phyloP scores from a whole-genome alignment of 2,888 invertebrate genomes.

The Agrypnus murinus region DNA sequence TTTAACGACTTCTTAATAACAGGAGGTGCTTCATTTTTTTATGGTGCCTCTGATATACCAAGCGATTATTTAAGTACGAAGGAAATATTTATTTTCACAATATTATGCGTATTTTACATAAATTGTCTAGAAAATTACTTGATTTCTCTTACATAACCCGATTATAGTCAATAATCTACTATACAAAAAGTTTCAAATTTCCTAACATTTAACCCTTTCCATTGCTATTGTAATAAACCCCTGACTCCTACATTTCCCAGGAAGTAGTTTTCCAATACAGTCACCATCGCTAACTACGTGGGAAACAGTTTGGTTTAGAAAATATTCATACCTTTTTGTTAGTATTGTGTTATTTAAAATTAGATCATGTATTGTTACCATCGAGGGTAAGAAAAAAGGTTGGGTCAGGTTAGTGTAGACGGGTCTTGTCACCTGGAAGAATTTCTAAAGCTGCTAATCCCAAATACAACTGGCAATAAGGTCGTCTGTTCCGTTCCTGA shows the following conservation, averaged over 20 bases:
- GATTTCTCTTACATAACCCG: too few species aligned
- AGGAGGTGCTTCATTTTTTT: too few species aligned
- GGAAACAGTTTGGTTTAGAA: slow-evolving; percentile 62
- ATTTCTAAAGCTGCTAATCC: slow-evolving; percentile 27
- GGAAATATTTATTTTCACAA: too few species aligned
- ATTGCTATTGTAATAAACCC: too few species aligned
- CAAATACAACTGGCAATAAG: slow-evolving; percentile 36
- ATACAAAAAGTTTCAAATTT: too few species aligned
- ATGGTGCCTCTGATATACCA: too few species aligned
- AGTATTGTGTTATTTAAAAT: slow-evolving; percentile 69
- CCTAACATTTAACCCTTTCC: too few species aligned
- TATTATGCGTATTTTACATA: too few species aligned
- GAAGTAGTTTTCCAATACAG: slow-evolving; percentile 24
- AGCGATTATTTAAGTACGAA: too few species aligned
- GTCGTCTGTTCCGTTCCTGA: slow-evolving; percentile 31
- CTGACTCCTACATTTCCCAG: not conserved
- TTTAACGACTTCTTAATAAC: slow-evolving; percentile 10
- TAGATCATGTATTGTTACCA: slow-evolving; percentile 68
- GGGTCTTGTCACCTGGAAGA: slow-evolving; percentile 64
- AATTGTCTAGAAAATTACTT: too few species aligned
- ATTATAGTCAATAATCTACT: too few species aligned
- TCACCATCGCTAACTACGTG: slow-evolving; percentile 47
- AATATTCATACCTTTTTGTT: slow-evolving; percentile 65
- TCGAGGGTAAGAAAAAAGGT: slow-evolving; percentile 60
- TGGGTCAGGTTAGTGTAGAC: slow-evolving; percentile 63